Base-by-base conservation (phyloP, 2,888 invertebrate species). In the Ceramica pisi region DNA sequence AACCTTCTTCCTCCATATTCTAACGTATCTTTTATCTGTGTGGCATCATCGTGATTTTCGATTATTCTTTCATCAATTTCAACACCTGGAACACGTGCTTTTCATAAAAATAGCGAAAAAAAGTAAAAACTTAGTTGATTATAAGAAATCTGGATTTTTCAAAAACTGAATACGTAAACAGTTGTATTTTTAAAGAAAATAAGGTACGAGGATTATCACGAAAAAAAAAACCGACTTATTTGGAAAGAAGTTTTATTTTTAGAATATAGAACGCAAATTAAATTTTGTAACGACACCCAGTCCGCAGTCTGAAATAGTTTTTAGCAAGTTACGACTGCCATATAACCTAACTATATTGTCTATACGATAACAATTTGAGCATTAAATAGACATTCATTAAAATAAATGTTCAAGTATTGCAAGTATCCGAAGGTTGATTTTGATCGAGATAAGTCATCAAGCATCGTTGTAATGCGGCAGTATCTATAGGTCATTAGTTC, bases 391-490 rank as follows among this genome's bases (percentile, higher is more conserved):
- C 82, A 83, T 78, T 83, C 78, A 85, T 83, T 86, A 80, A 85
- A 85, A 83, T 76, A 80, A 84, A 87, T 83, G 74, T 71, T 77
- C 73, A 81, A 83, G 77, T 80, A 86, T 83, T 77, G 77, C 79
- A 83, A 74, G 73, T 80, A 87, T 85, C 55, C 59, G 86, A 90
- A 89, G 89, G 89, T 86, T 83, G 84, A 83, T 85, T 78, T 71
- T 80, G 87, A 90, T 88, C 88, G 44, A 71, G 73, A 81, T 82
- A 85, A 86, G 76, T 79, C 84, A 84, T 87, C 81, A 70, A 70
- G 75, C 80, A 83, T 88, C 83, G 81, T 74, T 86, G 84, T 87
- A 88, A 90, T 89, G 90, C 90, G 90, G 90, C 81, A 90, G 88
- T 88, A 82, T 75, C 78, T 65, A 86, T 87, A 86, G 84, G 84